Evolutionary conservation across 1,140 invertebrate genomes (phyloP).

Genomic region (Apolygus lucorum): DNA sequence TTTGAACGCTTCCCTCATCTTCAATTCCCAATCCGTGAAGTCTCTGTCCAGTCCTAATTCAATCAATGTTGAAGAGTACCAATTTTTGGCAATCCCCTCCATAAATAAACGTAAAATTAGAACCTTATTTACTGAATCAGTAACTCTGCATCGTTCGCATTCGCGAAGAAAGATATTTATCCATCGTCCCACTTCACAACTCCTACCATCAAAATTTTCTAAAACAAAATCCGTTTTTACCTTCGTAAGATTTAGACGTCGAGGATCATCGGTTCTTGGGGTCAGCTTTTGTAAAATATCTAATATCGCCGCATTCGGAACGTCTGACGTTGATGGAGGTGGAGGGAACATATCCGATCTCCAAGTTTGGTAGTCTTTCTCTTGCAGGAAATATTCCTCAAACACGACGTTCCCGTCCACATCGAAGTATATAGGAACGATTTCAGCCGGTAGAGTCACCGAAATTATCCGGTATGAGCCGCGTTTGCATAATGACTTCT

Average conservation of each 20-base stretch:
- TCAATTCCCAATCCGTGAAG: neutral
- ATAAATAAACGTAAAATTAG: constrained; percentile 8
- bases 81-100: neutral
- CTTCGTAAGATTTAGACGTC: too few species aligned
- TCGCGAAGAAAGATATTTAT: neutral
- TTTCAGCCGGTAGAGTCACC: neutral
- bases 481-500: neutral
- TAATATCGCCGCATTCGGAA: too few species aligned
- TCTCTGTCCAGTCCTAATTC: neutral
- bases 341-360: too few species aligned
- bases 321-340: too few species aligned
- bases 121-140: neutral
- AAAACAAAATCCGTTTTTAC: too few species aligned
- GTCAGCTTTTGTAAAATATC: too few species aligned
- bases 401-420: neutral
- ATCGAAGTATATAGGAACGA: constrained; percentile 7
- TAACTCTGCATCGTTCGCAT: neutral
- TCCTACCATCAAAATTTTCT: too few species aligned
- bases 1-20: constrained; percentile 3
- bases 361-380: too few species aligned
- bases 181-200: too few species aligned
- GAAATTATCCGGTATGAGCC: neutral
- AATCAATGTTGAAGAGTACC: neutral
- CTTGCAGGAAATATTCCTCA: neutral
- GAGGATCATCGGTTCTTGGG: too few species aligned